Base-by-base conservation (phyloP, 2,797 vertebrate genomes). In the Tauraco hartlaubi region DNA sequence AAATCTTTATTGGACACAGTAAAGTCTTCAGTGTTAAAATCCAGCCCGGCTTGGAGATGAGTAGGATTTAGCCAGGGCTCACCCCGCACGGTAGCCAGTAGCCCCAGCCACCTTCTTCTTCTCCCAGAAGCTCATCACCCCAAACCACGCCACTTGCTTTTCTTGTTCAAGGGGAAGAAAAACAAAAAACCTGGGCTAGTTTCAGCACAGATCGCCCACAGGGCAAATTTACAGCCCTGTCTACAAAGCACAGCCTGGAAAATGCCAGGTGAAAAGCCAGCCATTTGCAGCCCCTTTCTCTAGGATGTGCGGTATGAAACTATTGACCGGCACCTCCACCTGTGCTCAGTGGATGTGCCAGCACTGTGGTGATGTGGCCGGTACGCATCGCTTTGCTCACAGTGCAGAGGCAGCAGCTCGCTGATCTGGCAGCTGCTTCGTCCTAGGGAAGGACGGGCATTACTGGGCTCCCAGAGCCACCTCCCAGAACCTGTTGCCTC, bases 1-100 rank as follows among this genome's bases (percentile, higher is more conserved):
- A 96, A 96, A 88, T 78, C 63, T 91, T 96, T 72, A 93, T 26
- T 91, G 85, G 56, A 85, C 8, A 3, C 85, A 94, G 88, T 48
- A 58, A 96, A 93, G 31, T 44, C 80, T 80, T 75, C 61, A 56
- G 35, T 75, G 63, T 64, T 83, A 92, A 97, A 96, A 61, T 28
- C 35, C 72, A 77, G 28, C 29, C 28, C 6, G 5, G 17, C 54
- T 89, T 21, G 3, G 78, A 92, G 75, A 67, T 55, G 78, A 92
- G 62, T 37, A 28, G 76, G 61, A 72, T 71, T 82, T 73, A 67
- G 39, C 59, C 49, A 29, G 62, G 61, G 33, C 31, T 94, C 66
- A 85, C 77, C 35, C 73, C 49, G 16, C 3, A 2, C 1, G 0
- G 43, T 37, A 85, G 59, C 28, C 1, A 0, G 43, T 37, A 85